phyloP scores from a whole-genome alignment of 2,113 vertebrate genomes.

The Centropus bengalensis region DNA sequence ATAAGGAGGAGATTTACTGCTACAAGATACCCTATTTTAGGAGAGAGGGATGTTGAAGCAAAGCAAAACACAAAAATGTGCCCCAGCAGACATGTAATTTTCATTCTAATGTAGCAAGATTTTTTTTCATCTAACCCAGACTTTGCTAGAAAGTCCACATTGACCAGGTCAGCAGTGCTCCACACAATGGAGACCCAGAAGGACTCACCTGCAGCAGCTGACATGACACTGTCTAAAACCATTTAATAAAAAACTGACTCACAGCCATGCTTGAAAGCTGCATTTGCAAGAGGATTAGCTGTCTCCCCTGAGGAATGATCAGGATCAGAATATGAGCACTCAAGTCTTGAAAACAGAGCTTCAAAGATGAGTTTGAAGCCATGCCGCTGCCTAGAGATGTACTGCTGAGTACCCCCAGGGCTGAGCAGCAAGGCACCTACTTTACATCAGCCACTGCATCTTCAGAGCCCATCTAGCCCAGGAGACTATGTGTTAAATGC shows the following conservation, averaged over 20 bases:
- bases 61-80: constrained; percentile 47
- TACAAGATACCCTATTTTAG: not conserved
- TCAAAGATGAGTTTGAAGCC: not conserved
- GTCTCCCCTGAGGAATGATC: not conserved
- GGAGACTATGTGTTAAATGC: not conserved
- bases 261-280: not conserved
- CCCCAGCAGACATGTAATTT: not conserved
- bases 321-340: not conserved
- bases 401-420: not conserved
- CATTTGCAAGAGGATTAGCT: constrained; percentile 16
- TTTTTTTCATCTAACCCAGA: constrained; percentile 5
- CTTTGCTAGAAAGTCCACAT: not conserved
- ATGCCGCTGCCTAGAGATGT: not conserved
- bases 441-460: not conserved
- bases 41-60: constrained; percentile 27
- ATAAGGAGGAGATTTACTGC: constrained; percentile 35
- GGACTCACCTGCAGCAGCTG: not conserved
- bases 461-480: not conserved
- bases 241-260: not conserved
- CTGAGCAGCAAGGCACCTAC: not conserved
- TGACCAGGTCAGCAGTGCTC: not conserved
- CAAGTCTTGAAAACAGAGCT: not conserved
- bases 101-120: not conserved
- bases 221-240: not conserved
- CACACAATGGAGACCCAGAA: not conserved